Conservation (phyloP, 2,113 vertebrate genomes). For the Actenoides lindsayi region DNA sequence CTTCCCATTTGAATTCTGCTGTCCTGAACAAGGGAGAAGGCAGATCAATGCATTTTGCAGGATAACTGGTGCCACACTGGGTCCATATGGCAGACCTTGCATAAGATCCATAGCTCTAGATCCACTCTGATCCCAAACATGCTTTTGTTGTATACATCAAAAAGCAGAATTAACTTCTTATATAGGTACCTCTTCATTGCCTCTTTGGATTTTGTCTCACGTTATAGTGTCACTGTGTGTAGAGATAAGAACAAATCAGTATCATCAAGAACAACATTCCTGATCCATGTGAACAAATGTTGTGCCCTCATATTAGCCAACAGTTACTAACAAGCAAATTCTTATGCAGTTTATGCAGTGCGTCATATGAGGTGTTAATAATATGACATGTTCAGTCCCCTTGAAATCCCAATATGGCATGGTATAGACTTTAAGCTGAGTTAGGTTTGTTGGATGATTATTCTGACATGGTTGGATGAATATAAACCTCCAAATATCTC, state of each 20-base stretch:
- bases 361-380: neutral
- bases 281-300: neutral
- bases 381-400: neutral
- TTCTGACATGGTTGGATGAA: neutral
- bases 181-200: neutral
- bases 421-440: neutral
- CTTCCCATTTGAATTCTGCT: neutral
- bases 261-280: neutral
- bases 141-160: neutral
- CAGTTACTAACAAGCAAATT: neutral
- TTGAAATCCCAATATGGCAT: neutral
- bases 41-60: neutral
- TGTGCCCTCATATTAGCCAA: neutral
- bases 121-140: neutral
- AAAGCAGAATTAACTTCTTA: neutral
- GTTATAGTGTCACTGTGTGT: neutral
- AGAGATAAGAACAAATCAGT: neutral
- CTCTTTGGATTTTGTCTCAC: neutral
- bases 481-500: neutral
- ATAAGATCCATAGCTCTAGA: neutral
- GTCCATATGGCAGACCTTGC: neutral
- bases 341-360: neutral
- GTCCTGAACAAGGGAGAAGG: neutral
- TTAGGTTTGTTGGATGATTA: neutral
- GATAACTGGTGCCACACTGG: rapidly evolving